A percentile compares a stretch with the other conserved stretches of the same genome.
Evolutionary conservation across 2,888 invertebrate genomes (phyloP).

Genomic region (Lacanobia wlatinum): DNA sequence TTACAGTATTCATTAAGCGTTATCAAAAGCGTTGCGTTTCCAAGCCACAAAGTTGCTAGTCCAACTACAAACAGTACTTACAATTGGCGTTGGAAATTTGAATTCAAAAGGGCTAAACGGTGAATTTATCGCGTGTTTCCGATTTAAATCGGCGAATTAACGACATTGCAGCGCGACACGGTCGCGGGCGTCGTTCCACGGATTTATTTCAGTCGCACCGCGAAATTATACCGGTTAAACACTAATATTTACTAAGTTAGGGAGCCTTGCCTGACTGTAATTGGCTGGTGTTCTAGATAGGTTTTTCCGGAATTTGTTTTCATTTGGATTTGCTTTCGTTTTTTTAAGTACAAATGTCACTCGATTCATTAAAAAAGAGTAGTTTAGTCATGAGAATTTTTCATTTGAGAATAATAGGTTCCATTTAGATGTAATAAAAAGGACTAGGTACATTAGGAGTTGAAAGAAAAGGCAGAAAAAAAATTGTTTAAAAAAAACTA

Average conservation of each 20-base stretch:
- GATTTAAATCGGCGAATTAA: slow-evolving; percentile 89
- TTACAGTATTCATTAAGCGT: slow-evolving; percentile 21
- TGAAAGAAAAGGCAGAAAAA: too few relatives aligned
- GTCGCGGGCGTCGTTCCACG: slow-evolving; percentile 77
- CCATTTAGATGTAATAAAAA: background rate
- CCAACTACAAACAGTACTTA: slow-evolving; percentile 63
- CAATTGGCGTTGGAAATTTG: slow-evolving; percentile 77
- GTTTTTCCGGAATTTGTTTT: slow-evolving; percentile 26
- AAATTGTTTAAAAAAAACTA: too few relatives aligned
- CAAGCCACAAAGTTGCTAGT: slow-evolving; percentile 47
- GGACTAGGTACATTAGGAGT: too few relatives aligned
- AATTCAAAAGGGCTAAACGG: slow-evolving; percentile 85
- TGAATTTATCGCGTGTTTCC: slow-evolving; percentile 88
- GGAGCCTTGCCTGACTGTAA: slow-evolving; percentile 24
- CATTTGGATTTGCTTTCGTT: background rate
- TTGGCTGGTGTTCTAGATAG: slow-evolving; percentile 20
- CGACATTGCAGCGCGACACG: slow-evolving; percentile 79
- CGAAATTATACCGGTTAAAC: slow-evolving; percentile 60
- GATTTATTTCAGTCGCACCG: slow-evolving; percentile 78
- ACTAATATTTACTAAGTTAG: slow-evolving; percentile 45
- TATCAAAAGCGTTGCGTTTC: slow-evolving; percentile 24
- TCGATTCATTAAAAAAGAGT: background rate
- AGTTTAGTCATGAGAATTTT: background rate
- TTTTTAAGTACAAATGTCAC: background rate
- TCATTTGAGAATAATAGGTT: background rate